Evolutionary conservation across 2,888 invertebrate genomes (phyloP).

Genomic region (Chorisops tibialis): DNA sequence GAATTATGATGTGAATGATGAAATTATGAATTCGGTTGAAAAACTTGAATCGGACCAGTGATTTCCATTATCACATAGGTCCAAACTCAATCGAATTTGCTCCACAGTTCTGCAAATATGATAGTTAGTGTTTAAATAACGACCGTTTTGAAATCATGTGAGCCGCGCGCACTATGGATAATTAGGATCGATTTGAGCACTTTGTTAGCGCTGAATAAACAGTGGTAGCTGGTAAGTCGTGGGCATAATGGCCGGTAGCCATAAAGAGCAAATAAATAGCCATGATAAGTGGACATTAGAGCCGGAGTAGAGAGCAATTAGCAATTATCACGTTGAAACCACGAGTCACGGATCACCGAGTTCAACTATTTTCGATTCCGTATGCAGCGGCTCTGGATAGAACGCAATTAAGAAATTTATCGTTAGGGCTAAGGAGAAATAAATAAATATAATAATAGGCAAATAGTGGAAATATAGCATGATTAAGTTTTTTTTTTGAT

Average conservation of each 20-base stretch:
- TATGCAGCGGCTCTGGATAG: background rate
- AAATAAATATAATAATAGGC: too few relatives aligned
- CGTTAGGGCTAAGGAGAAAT: too few relatives aligned
- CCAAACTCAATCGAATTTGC: too few relatives aligned
- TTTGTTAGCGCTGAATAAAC: conserved; percentile 19
- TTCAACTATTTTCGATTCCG: conserved; percentile 21
- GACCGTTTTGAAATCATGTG: too few relatives aligned
- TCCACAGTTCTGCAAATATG: too few relatives aligned
- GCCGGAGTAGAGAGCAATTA: conserved; percentile 28
- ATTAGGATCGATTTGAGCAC: background rate
- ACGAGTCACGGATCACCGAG: conserved; percentile 31
- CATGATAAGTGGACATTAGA: conserved; percentile 21
- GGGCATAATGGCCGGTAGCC: background rate
- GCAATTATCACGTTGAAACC: conserved; percentile 31
- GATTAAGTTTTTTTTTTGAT: conserved; percentile 2
- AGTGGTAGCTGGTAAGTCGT: conserved; percentile 5
- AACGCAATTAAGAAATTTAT: conserved; percentile 1
- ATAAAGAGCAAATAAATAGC: conserved; percentile 20
- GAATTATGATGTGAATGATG: too few relatives aligned
- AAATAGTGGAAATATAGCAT: conserved; percentile 10
- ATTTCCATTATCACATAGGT: too few relatives aligned
- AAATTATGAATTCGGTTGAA: too few relatives aligned
- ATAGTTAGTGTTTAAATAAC: too few relatives aligned
- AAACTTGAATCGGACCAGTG: too few relatives aligned
- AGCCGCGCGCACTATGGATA: too few relatives aligned